These are phyloP conservation scores for Pseudomyrmex gracilis DNA, from an alignment of 1,140 invertebrate genomes.

Conservation along the genomic window DNA sequence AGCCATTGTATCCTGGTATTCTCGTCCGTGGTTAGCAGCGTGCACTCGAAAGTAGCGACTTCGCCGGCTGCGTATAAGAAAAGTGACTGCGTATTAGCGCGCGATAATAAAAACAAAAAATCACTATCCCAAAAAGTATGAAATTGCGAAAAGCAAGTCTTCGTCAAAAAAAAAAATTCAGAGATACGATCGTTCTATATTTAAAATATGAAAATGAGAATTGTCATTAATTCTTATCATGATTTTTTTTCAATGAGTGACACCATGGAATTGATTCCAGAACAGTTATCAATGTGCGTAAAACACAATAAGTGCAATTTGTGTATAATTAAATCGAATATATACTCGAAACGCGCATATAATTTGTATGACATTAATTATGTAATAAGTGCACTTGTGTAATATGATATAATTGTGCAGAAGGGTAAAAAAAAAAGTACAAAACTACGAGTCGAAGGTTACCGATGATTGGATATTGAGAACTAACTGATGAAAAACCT, in stretches of 20 bases:
- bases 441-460: background rate
- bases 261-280: background rate
- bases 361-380: too few relatives aligned
- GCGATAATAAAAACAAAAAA: background rate
- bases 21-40: conserved; percentile 85
- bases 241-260: background rate
- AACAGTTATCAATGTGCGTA: background rate
- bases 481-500: background rate
- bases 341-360: too few relatives aligned
- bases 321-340: background rate
- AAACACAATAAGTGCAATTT: too few relatives aligned
- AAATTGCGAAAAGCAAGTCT: conserved; percentile 40
- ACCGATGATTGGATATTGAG: background rate
- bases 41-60: conserved; percentile 93
- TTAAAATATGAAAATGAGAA: conserved; percentile 8
- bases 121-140: background rate
- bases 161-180: background rate
- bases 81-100: background rate
- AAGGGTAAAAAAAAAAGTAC: too few relatives aligned
- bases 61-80: conserved; percentile 90
- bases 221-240: background rate
- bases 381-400: too few relatives aligned
- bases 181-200: conserved; percentile 30
- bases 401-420: too few relatives aligned
- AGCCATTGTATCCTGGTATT: conserved; percentile 91